Conservation (phyloP, 2,113 vertebrate species). For the Turnix velox region DNA sequence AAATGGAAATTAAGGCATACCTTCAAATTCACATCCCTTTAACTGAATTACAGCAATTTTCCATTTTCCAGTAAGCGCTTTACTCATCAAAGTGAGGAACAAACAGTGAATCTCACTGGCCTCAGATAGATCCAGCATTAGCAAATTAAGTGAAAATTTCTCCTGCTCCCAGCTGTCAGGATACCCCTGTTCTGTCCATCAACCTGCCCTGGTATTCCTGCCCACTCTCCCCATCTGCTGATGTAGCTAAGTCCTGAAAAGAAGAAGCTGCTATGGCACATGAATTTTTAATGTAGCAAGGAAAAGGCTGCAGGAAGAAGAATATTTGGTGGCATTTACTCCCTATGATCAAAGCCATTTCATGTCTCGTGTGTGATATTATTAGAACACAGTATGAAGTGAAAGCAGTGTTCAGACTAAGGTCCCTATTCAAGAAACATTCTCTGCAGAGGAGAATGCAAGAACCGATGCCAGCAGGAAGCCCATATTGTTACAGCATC, state of each 20-base stretch:
- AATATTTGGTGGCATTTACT: constrained; percentile 51
- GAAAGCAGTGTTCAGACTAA: not conserved
- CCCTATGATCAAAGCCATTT: constrained; percentile 51
- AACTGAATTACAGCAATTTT: not conserved
- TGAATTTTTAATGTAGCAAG: constrained; percentile 53
- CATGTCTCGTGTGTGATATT: constrained; percentile 40
- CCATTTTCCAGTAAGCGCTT: not conserved
- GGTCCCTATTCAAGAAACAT: not conserved
- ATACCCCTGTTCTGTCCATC: constrained; percentile 31
- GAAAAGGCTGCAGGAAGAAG: constrained; percentile 22
- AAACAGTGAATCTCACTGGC: not conserved
- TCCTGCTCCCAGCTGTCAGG: not conserved
- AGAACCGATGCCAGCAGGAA: not conserved
- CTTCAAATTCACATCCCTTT: not conserved
- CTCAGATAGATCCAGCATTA: not conserved
- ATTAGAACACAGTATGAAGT: constrained; percentile 35
- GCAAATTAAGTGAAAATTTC: constrained; percentile 1
- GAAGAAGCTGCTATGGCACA: not conserved
- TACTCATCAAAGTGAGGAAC: not conserved
- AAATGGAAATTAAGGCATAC: not conserved
- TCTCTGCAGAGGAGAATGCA: not conserved
- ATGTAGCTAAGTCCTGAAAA: constrained; percentile 36
- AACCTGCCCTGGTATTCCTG: not conserved
- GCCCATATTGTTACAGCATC: not conserved
- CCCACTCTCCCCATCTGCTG: constrained; percentile 35